A percentile compares a stretch with the other conserved stretches of the same genome.
phyloP scores from a whole-genome alignment of 2,113 vertebrate species.

The Caranx melampygus region DNA sequence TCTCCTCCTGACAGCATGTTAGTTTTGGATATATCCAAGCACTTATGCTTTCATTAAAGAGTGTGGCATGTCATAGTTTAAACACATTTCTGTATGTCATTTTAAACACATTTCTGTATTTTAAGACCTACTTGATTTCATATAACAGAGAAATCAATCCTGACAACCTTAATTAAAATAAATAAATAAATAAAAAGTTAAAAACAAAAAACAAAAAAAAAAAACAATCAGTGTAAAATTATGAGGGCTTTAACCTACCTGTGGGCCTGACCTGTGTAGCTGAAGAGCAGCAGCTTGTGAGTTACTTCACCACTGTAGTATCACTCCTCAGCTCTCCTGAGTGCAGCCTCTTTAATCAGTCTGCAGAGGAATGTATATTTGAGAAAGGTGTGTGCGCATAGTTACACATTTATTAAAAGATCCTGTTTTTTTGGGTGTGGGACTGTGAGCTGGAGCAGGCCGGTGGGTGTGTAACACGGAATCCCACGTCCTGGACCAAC shows the following conservation, averaged over 20 bases:
- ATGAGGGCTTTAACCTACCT: conserved; percentile 57
- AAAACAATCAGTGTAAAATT: neutral
- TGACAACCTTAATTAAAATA: neutral
- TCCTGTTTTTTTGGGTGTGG: conserved; percentile 86
- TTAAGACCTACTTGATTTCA: neutral
- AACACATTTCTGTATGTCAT: neutral
- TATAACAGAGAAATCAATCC: neutral
- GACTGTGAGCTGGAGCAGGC: conserved; percentile 44
- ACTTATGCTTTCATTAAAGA: too few species aligned
- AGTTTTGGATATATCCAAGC: neutral
- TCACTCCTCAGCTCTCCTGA: conserved; percentile 29
- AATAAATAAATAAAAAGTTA: too few species aligned
- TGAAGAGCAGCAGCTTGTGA: neutral
- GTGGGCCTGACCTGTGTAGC: neutral
- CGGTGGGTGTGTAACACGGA: conserved; percentile 72
- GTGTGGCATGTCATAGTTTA: neutral
- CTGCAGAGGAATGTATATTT: conserved; percentile 83
- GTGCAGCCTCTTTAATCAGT: conserved; percentile 79
- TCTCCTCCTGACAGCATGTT: neutral
- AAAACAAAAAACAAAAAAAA: too few species aligned
- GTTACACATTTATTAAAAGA: conserved; percentile 85
- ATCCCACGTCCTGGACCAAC: conserved; percentile 73
- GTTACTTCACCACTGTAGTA: conserved; percentile 2
- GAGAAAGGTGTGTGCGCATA: conserved; percentile 85
- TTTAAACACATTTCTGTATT: neutral